phyloP scores from a whole-genome alignment of 2,113 vertebrate species.

The Bolborhynchus lineola region DNA sequence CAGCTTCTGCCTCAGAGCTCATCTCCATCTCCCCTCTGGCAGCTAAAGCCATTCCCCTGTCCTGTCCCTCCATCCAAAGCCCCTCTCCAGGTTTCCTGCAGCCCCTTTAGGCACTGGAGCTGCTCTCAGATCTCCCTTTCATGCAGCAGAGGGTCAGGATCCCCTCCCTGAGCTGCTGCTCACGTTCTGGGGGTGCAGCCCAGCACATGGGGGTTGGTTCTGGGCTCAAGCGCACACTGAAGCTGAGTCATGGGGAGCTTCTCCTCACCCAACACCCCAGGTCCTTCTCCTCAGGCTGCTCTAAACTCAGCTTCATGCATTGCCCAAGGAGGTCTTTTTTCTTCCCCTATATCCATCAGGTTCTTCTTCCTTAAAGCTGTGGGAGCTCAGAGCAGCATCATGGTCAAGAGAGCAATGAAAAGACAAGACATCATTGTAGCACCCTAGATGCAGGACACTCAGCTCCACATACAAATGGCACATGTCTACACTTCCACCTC shows the following conservation, averaged over 20 bases:
- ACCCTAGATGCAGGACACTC: neutral
- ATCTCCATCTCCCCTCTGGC: too few relatives aligned
- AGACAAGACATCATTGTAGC: neutral
- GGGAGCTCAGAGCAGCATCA: neutral
- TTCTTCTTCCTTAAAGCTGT: neutral
- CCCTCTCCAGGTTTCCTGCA: too few relatives aligned
- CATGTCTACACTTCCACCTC: neutral
- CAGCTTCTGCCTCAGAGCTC: too few relatives aligned
- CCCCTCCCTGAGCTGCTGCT: neutral
- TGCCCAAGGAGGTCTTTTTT: neutral
- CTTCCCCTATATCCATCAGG: neutral
- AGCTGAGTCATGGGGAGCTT: neutral
- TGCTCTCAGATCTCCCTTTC: neutral
- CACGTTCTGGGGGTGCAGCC: neutral
- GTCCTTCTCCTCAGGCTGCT: neutral
- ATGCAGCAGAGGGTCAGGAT: accelerated
- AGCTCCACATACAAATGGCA: neutral
- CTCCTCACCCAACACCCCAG: neutral
- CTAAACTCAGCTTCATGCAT: accelerated
- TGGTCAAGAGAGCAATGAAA: neutral
- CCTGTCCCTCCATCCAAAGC: too few relatives aligned
- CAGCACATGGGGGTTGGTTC: neutral
- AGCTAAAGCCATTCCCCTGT: too few relatives aligned
- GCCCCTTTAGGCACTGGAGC: too few relatives aligned
- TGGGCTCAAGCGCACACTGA: neutral